Percentiles rank a stretch among this genome's conserved stretches.
These are phyloP conservation scores for Rhyacophila brunnea DNA, from an alignment of 1,140 invertebrate genomes.

Conservation along the genomic window DNA sequence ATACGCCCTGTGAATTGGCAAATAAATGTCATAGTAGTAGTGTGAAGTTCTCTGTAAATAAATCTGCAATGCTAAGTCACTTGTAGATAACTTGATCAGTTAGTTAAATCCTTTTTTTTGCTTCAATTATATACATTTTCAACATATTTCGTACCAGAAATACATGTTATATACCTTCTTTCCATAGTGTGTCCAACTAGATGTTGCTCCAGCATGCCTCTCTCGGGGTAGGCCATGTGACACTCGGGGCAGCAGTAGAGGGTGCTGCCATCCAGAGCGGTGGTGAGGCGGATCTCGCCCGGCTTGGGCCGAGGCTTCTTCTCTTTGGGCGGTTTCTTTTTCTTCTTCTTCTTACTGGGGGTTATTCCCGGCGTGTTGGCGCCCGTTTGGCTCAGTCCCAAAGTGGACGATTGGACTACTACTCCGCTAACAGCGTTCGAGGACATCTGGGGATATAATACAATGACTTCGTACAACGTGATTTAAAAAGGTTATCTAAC, in stretches of 20 bases:
- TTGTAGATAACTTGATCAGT: no score
- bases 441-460: constrained; percentile 44
- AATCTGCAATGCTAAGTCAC: no score
- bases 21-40: no score
- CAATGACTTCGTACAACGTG: no score
- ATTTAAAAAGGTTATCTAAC: no score
- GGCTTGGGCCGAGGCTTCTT: constrained; percentile 79
- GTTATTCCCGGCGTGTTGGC: constrained; percentile 41
- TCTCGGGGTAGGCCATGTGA: constrained; percentile 82
- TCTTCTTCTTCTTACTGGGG: constrained; percentile 75
- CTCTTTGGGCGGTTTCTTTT: constrained; percentile 76
- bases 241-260: constrained; percentile 84
- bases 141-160: no score
- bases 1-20: no score
- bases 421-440: constrained; percentile 48
- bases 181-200: constrained; percentile 78
- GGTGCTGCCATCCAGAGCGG: constrained; percentile 77
- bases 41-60: no score
- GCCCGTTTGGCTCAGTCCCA: constrained; percentile 55
- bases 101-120: no score
- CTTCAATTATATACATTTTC: no score
- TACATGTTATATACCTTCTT: constrained; percentile 51
- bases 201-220: constrained; percentile 77
- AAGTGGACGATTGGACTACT: constrained; percentile 58
- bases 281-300: constrained; percentile 77